Conservation (phyloP, 2,113 vertebrate species). For the Rhineura floridana region DNA sequence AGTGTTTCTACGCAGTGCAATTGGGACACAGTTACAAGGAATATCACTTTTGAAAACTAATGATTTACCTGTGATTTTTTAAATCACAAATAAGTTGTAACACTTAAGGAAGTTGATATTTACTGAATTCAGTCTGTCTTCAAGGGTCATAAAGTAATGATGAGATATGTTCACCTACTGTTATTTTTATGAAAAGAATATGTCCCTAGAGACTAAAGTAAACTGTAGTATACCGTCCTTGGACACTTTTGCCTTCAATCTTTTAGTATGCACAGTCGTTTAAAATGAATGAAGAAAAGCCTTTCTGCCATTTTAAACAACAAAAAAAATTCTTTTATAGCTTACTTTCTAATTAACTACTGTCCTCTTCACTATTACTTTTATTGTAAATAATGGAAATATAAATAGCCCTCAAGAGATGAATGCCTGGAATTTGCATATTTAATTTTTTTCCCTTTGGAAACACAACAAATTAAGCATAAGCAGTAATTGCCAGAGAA, state of each 20-base stretch:
- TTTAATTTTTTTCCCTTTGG: slow-evolving; percentile 12
- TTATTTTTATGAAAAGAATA: background rate
- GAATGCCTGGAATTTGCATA: slow-evolving; percentile 16
- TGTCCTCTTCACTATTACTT: slow-evolving; percentile 10
- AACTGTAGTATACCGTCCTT: background rate
- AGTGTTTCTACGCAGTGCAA: too few species aligned
- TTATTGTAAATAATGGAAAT: slow-evolving; percentile 17
- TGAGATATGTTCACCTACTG: background rate
- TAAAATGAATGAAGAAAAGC: background rate
- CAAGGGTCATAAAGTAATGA: background rate
- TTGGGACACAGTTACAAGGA: too few species aligned
- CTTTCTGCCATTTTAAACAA: background rate
- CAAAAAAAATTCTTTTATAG: slow-evolving; percentile 24
- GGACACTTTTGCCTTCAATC: background rate
- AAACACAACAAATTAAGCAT: slow-evolving; percentile 18
- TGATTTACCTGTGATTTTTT: too few species aligned
- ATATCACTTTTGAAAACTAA: background rate
- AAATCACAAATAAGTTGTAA: background rate
- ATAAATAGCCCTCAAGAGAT: slow-evolving; percentile 20
- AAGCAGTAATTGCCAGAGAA: slow-evolving; percentile 16
- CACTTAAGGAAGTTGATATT: background rate
- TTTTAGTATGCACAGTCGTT: background rate
- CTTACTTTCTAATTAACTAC: slow-evolving; percentile 13
- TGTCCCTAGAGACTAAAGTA: background rate
- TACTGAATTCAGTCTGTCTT: background rate